Base-by-base conservation (phyloP, 2,888 invertebrate genomes). In the Antheraea yamamai region DNA sequence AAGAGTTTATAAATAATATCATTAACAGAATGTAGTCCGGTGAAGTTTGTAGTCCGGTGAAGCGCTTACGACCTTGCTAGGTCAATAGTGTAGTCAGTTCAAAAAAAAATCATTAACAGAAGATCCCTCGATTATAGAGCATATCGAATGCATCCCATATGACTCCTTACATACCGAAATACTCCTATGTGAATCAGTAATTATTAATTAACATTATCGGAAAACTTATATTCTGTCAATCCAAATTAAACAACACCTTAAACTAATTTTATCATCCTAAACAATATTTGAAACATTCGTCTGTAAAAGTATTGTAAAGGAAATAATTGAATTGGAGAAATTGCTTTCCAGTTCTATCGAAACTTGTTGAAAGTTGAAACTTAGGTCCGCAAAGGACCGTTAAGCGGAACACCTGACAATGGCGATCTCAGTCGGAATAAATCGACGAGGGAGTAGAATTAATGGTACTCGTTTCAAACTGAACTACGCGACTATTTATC, bases 401-500 rank as follows among this genome's bases (percentile, higher is more conserved):
- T 66, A 66, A 66, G 64, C 64, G 64, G 64, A 66, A 66, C 64
- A 66, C 64, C 64, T 66, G 64, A 66, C 64, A 66, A 66, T 66
- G 64, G 64, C 30, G 64, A 66, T 66, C 64, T 66, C 64, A 30
- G 14, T 66, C 64, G 64, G 26, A 66, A 66, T 66, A 66, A 66
- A 66, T 66, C 64, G 64, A 26, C 64, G 64, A 66, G 64, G 64
- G 64, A 16, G 30, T 26, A 30, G 64, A 66, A 66, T 66, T 66
- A 66, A 66, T 66, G 64, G 64, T 16, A 26, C 64, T 30, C 64
- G 30, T 66, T 66, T 26, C 64, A 30, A 66, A 66, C 64, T 26
- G 64, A 66, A 66, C 64, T 66, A 30, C 64, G 30, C 14, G 64
- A 66, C 64, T 30, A 30, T 66, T 66, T 66, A 66, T 66, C 64